Conservation (phyloP, 1,140 invertebrate species). For the Parapsyche elsis region DNA sequence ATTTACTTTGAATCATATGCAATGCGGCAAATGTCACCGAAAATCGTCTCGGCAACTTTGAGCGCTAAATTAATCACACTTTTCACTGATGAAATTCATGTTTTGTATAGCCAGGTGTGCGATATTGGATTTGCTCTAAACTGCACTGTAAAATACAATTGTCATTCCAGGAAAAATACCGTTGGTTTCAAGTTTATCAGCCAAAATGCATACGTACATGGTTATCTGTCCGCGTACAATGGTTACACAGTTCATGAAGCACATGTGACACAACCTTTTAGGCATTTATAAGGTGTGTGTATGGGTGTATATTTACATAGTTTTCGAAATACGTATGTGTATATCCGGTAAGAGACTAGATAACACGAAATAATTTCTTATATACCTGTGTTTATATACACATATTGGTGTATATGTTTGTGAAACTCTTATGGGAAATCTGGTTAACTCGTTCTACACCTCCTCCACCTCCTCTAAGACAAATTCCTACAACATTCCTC, state of each 20-base stretch:
- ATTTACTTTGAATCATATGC: too few species aligned
- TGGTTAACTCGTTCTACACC: conserved; percentile 51
- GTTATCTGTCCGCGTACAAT: too few species aligned
- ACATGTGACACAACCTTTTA: neutral
- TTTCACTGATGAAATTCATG: too few species aligned
- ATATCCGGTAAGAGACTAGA: conserved; percentile 2
- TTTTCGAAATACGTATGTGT: neutral
- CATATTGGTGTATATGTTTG: conserved; percentile 21
- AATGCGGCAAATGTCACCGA: too few species aligned
- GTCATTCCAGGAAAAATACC: too few species aligned
- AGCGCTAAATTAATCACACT: too few species aligned
- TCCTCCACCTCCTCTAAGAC: conserved; percentile 28
- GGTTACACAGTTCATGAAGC: neutral
- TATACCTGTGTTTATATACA: neutral
- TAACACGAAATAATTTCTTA: conserved; percentile 1
- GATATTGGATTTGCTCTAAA: too few species aligned
- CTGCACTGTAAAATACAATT: too few species aligned
- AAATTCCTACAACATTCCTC: conserved; percentile 52
- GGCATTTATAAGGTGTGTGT: neutral
- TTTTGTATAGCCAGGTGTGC: too few species aligned
- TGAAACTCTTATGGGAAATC: conserved; percentile 53
- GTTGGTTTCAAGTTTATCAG: too few species aligned
- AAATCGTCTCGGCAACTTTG: too few species aligned
- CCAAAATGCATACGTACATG: too few species aligned
- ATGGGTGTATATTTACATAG: neutral